Percentiles rank a stretch among this genome's conserved stretches.
phyloP scores from a whole-genome alignment of 2,797 vertebrate genomes.

The Tenualosa thibaudeaui region DNA sequence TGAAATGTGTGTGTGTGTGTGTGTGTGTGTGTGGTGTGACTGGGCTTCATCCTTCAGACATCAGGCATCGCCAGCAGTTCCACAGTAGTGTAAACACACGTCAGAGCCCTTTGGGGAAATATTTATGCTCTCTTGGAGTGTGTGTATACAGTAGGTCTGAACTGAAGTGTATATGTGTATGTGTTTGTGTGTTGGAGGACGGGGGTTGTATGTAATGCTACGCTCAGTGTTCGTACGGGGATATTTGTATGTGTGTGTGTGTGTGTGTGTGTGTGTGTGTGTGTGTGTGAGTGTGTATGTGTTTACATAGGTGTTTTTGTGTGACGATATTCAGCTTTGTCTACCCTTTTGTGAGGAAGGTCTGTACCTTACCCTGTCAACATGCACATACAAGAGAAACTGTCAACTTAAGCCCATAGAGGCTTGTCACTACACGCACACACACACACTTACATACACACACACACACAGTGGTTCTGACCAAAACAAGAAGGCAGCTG shows the following conservation, averaged over 20 bases:
- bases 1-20: too few species aligned
- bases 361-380: neutral
- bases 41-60: neutral
- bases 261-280: neutral
- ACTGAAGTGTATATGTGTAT: neutral
- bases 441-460: neutral
- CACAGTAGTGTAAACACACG: neutral
- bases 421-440: neutral
- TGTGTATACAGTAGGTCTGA: neutral
- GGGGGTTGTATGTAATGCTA: too few species aligned
- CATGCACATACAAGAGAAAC: neutral
- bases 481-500: too few species aligned
- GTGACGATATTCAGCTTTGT: neutral
- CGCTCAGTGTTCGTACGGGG: neutral
- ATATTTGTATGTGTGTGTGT: neutral
- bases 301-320: neutral
- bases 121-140: neutral
- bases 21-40: neutral
- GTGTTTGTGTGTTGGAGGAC: too few species aligned
- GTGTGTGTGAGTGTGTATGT: neutral
- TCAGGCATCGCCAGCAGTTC: neutral
- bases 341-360: too few species aligned
- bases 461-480: neutral
- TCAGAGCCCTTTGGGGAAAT: neutral
- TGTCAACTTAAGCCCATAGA: neutral